Percentiles rank a stretch among this genome's conserved stretches.
These are phyloP conservation scores for Hormaphis cornu DNA, from an alignment of 1,140 invertebrate genomes.

Conservation along the genomic window DNA sequence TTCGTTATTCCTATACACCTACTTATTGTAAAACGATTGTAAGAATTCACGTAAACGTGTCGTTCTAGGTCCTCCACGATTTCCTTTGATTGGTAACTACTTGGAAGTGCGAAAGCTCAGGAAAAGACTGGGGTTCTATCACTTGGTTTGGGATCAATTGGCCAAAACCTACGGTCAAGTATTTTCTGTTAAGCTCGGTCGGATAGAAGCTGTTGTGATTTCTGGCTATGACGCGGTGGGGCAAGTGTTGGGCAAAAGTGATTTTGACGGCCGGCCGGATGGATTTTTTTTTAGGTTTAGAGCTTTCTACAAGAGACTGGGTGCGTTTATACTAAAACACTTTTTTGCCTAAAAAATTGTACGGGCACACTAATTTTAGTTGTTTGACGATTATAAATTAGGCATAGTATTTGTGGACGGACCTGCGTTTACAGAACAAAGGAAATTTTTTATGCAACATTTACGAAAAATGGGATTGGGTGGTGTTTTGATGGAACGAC, in stretches of 20 bases:
- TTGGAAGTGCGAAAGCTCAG: slow-evolving; percentile 38
- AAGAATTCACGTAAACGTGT: no score
- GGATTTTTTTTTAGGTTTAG: slow-evolving; percentile 57
- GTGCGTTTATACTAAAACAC: slow-evolving; percentile 43
- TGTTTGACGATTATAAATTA: slow-evolving; percentile 36
- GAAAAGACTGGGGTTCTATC: slow-evolving; percentile 40
- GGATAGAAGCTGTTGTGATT: slow-evolving; percentile 51
- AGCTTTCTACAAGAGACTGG: slow-evolving; percentile 53
- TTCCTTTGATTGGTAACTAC: slow-evolving; percentile 45
- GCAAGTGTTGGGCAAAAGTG: slow-evolving; percentile 51
- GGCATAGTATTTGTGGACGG: slow-evolving; percentile 59
- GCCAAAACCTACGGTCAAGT: slow-evolving; percentile 43
- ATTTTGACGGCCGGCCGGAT: slow-evolving; percentile 59
- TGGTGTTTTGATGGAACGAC: slow-evolving; percentile 49
- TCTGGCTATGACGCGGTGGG: slow-evolving; percentile 52
- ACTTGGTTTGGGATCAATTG: slow-evolving; percentile 42
- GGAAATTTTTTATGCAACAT: slow-evolving; percentile 51
- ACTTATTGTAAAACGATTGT: no score
- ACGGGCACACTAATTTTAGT: background rate
- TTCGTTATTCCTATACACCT: no score
- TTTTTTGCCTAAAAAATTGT: background rate
- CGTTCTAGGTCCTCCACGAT: slow-evolving; percentile 45
- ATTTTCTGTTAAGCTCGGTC: slow-evolving; percentile 49
- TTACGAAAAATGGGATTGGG: slow-evolving; percentile 54
- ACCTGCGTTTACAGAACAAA: slow-evolving; percentile 49